Evolutionary conservation across 1,140 invertebrate genomes (phyloP), one percentile per base, ranked within the genome.

Genomic region (Piezodorus guildinii): DNA sequence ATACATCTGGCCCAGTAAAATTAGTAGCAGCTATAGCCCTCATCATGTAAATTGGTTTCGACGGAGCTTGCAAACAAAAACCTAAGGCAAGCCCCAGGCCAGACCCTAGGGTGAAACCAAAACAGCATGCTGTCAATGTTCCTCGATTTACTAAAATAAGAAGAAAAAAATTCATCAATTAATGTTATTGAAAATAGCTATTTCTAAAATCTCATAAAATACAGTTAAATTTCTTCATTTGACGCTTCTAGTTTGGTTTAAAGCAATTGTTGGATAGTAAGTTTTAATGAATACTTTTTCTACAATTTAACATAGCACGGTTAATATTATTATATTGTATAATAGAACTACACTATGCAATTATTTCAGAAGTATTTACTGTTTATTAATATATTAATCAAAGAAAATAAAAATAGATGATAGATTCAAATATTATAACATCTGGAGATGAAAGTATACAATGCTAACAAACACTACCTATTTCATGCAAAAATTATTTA

Each of bases 1-100:
- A 49, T 75, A 81, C 79, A 71, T 82, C 79, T 45, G 76, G 70
- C 61, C 79, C 81, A 63, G 74, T 71, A 68, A 81, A 82, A 67
- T 73, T 73, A 61, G 75, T 76, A 68, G 79, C 80, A 65, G 79
- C 76, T 19, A 81, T 68, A 54, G 79, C 77, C 74, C 76, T 78
- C 75, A 82, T 79, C 61, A 75, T 72, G 63, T 76, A 74, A 25
- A 75, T 64, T 60, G 75, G 72, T 64, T 66, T 68, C 59, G 73
- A 68, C 23, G 70, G 63, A 63, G 71, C 71, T 65, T 70, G 68
- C 9, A 68, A 56, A 60, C 65, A 71, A 34, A 67, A 25, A 0
- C 68, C 68, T 19, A 69, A 49, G 2, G 63, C 63, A 9, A 69
- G 16, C 0, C 68, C 68, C n/a, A 69, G 25, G 3, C 65, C 65